These are phyloP conservation scores for Austrofundulus limnaeus DNA, from an alignment of 2,113 vertebrate genomes.

Conservation along the genomic window DNA sequence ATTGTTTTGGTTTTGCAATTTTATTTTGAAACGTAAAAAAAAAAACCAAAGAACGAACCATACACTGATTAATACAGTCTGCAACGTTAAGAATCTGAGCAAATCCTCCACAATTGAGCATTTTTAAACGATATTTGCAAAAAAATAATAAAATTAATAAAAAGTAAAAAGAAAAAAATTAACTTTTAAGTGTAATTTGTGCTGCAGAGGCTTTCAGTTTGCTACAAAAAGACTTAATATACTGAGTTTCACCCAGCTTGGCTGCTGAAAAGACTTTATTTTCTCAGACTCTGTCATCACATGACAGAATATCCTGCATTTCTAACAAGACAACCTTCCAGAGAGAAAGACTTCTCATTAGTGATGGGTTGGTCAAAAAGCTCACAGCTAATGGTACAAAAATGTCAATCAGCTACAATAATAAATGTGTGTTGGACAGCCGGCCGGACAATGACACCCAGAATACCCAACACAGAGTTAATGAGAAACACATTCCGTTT, in stretches of 20 bases:
- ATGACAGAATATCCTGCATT: constrained; percentile 40
- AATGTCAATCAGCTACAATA: constrained; percentile 47
- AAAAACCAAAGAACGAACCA: too few relatives aligned
- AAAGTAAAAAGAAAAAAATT: neutral
- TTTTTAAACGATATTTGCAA: neutral
- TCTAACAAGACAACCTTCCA: constrained; percentile 53
- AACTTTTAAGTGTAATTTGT: neutral
- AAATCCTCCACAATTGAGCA: neutral
- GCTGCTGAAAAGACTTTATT: constrained; percentile 29
- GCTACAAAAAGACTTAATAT: constrained; percentile 13
- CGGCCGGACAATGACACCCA: constrained; percentile 27
- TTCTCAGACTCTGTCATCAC: constrained; percentile 24
- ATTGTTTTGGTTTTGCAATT: too few relatives aligned
- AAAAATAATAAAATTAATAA: too few relatives aligned
- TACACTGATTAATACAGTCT: too few relatives aligned
- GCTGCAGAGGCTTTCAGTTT: constrained; percentile 4
- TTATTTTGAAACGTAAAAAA: too few relatives aligned
- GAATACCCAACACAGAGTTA: constrained; percentile 9
- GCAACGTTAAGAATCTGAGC: neutral
- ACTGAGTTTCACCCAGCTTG: constrained; percentile 9
- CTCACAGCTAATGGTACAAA: constrained; percentile 56
- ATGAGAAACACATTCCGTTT: constrained; percentile 33
- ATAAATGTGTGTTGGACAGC: constrained; percentile 29
- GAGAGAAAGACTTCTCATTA: constrained; percentile 55
- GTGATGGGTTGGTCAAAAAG: constrained; percentile 23